phyloP scores from a whole-genome alignment of 2,113 vertebrate genomes.

The Copsychus sechellarum region DNA sequence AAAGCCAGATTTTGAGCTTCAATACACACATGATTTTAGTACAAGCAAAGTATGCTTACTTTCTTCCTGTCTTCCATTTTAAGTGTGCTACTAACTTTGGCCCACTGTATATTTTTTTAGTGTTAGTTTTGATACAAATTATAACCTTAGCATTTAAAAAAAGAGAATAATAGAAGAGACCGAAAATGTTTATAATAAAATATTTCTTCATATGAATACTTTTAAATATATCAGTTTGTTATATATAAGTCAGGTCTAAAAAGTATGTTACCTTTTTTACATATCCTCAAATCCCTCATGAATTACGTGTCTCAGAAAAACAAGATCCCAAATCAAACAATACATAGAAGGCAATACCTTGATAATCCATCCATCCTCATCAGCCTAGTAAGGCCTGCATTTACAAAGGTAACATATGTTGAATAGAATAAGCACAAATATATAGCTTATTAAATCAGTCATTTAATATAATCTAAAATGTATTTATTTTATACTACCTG shows the following conservation, averaged over 20 bases:
- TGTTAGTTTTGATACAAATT: background rate
- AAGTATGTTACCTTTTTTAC: background rate
- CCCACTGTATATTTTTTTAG: background rate
- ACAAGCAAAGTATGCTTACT: background rate
- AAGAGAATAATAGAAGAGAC: background rate
- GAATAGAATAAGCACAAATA: conserved; percentile 39
- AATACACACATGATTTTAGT: background rate
- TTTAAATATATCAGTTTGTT: background rate
- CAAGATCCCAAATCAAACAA: background rate
- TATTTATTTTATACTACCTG: conserved; percentile 62
- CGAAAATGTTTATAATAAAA: background rate
- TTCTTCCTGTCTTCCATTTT: background rate
- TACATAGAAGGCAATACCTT: background rate
- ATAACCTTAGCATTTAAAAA: background rate
- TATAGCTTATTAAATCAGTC: conserved; percentile 46
- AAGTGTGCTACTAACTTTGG: background rate
- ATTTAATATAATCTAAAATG: conserved; percentile 62
- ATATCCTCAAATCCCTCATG: background rate
- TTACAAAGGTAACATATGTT: conserved; percentile 25
- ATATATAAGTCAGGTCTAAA: background rate
- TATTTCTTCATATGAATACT: background rate
- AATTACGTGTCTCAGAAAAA: background rate
- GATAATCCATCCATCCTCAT: background rate
- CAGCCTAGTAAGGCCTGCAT: background rate
- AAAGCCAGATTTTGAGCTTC: background rate